Evolutionary conservation across 1,140 invertebrate genomes (phyloP).

Genomic region (Leptopilina clavipes): DNA sequence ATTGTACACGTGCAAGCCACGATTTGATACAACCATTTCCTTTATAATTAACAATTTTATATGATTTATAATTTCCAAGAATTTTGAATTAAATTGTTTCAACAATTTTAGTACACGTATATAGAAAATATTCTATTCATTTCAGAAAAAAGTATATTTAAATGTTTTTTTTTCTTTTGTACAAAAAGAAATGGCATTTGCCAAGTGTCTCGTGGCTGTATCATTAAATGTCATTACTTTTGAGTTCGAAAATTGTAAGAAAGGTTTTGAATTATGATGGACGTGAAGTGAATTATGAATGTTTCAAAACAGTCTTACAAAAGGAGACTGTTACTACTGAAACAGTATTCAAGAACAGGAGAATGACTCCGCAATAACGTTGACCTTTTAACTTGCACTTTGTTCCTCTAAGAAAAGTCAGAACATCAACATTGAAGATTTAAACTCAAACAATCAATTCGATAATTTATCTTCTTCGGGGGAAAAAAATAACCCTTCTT

Average conservation of each 20-base stretch:
- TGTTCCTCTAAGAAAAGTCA: neutral
- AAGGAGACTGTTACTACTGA: slow-evolving; percentile 18
- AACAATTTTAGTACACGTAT: too few species aligned
- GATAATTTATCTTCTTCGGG: too few species aligned
- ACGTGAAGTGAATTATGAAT: slow-evolving; percentile 17
- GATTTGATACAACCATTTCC: neutral
- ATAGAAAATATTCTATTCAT: too few species aligned
- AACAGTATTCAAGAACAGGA: slow-evolving; percentile 27
- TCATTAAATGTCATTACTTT: neutral
- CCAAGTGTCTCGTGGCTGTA: neutral
- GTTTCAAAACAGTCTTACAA: slow-evolving; percentile 25
- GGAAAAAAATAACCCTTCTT: too few species aligned
- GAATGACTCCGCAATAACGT: slow-evolving; percentile 21
- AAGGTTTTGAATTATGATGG: slow-evolving; percentile 14
- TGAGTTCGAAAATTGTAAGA: neutral
- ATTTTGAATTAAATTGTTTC: too few species aligned
- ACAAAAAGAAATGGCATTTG: neutral
- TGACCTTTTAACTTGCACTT: slow-evolving; percentile 22
- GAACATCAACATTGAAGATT: neutral
- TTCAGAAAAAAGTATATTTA: too few species aligned
- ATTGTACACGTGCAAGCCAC: slow-evolving; percentile 21
- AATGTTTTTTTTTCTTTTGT: neutral
- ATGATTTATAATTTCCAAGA: too few species aligned
- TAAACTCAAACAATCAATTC: slow-evolving; percentile 1
- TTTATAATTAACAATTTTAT: neutral